phyloP scores from a whole-genome alignment of 2,888 invertebrate species.

The Diadegma fenestrale region DNA sequence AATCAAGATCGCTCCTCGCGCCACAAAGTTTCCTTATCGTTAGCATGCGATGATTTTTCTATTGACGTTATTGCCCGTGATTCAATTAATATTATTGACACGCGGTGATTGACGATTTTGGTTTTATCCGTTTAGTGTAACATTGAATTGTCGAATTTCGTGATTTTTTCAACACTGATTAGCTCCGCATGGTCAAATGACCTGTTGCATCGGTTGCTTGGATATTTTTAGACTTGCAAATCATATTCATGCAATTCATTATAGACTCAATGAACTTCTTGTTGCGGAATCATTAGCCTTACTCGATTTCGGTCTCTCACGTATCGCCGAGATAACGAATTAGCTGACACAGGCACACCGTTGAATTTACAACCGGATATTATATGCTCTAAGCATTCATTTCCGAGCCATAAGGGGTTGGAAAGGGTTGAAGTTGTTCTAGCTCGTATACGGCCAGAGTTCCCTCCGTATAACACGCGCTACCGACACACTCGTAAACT shows the following conservation, averaged over 20 bases:
- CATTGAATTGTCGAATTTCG: background rate
- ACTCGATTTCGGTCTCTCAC: slow-evolving; percentile 33
- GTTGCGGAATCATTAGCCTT: slow-evolving; percentile 42
- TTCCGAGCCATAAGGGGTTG: slow-evolving; percentile 49
- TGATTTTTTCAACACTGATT: background rate
- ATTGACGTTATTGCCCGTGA: background rate
- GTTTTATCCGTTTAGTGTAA: background rate
- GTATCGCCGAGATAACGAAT: slow-evolving; percentile 64
- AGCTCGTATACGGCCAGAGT: slow-evolving; percentile 53
- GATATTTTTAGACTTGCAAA: background rate
- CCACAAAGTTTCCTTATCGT: background rate
- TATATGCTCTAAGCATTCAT: slow-evolving; percentile 67
- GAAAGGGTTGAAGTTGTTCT: slow-evolving; percentile 38
- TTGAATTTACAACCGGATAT: slow-evolving; percentile 67
- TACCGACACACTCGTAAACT: slow-evolving; percentile 65
- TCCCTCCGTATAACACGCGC: slow-evolving; percentile 57
- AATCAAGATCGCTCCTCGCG: background rate
- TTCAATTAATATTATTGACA: background rate
- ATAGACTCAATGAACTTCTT: slow-evolving; percentile 35
- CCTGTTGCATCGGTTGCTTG: background rate
- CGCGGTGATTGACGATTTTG: background rate
- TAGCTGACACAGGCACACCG: slow-evolving; percentile 56
- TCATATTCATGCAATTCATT: background rate
- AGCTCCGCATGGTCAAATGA: background rate
- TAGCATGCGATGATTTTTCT: background rate